These are phyloP conservation scores for Microtus oregoni DNA, from an alignment of 2,113 vertebrate genomes.

Conservation along the genomic window DNA sequence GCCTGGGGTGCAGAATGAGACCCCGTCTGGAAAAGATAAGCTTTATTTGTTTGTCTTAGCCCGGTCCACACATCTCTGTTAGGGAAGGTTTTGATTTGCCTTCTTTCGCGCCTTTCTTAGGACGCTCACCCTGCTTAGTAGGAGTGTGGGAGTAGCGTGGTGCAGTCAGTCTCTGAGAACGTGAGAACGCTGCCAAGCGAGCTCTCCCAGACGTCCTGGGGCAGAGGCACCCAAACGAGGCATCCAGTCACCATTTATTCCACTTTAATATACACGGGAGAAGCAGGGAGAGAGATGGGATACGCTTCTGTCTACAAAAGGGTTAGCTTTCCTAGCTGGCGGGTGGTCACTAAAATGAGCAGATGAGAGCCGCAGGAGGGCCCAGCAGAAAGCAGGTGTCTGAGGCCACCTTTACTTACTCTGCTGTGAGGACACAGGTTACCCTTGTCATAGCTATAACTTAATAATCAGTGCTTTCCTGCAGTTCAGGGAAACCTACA, in stretches of 20 bases:
- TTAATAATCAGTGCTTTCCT: neutral
- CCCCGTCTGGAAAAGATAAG: neutral
- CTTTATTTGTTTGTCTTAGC: neutral
- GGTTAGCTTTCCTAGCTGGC: no score
- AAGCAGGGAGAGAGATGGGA: no score
- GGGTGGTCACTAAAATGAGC: neutral
- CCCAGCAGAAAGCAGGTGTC: neutral
- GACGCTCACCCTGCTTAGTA: neutral
- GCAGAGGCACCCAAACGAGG: no score
- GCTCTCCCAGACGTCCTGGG: no score
- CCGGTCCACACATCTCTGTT: neutral
- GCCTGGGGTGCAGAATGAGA: neutral
- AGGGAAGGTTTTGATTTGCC: neutral
- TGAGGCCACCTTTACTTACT: neutral
- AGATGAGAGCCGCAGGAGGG: neutral
- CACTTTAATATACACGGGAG: no score
- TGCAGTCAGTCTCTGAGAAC: neutral
- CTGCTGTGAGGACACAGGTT: neutral
- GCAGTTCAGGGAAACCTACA: neutral
- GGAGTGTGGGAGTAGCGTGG: neutral
- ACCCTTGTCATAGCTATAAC: neutral
- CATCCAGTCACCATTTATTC: no score
- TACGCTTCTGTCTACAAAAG: no score
- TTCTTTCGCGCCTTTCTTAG: neutral
- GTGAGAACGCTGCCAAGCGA: neutral